Evolutionary conservation across 1,140 invertebrate species (phyloP).

Genomic region (Dinoponera quadriceps): DNA sequence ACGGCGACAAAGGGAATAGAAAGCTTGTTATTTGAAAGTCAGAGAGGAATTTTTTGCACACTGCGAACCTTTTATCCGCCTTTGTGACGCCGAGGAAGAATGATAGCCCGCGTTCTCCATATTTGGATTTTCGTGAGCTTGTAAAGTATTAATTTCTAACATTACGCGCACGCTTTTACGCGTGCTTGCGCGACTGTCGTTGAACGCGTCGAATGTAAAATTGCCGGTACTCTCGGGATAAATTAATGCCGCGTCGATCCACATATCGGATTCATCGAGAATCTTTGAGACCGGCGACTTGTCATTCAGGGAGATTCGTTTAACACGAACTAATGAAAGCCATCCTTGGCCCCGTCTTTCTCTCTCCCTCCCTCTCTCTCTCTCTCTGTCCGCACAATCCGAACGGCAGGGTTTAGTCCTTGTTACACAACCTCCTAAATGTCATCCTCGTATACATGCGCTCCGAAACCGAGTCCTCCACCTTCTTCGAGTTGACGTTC

Average conservation of each 20-base stretch:
- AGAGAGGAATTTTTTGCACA: slow-evolving; percentile 23
- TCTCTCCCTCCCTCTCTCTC: too few relatives aligned
- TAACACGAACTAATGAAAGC: slow-evolving; percentile 39
- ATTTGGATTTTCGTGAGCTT: not conserved
- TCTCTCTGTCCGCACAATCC: slow-evolving; percentile 50
- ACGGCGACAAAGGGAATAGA: slow-evolving; percentile 36
- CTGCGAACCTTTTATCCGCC: not conserved
- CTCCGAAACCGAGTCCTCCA: slow-evolving; percentile 18
- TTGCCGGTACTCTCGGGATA: not conserved
- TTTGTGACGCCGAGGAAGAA: not conserved
- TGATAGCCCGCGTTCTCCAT: not conserved
- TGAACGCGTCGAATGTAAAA: not conserved
- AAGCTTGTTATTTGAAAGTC: slow-evolving; percentile 51
- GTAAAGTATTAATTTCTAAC: not conserved
- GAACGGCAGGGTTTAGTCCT: slow-evolving; percentile 60
- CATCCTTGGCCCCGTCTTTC: slow-evolving; percentile 2
- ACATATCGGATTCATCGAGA: not conserved
- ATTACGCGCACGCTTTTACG: not conserved
- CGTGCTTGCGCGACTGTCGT: not conserved
- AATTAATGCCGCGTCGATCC: not conserved
- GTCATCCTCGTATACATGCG: slow-evolving; percentile 48
- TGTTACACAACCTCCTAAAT: slow-evolving; percentile 68
- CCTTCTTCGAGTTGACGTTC: slow-evolving; percentile 60
- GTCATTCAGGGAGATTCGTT: slow-evolving; percentile 18
- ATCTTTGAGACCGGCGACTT: not conserved